Evolutionary conservation across 2,113 vertebrate species (phyloP), one percentile per base, ranked within the genome.

Genomic region (Paramormyrops kingsleyae): DNA sequence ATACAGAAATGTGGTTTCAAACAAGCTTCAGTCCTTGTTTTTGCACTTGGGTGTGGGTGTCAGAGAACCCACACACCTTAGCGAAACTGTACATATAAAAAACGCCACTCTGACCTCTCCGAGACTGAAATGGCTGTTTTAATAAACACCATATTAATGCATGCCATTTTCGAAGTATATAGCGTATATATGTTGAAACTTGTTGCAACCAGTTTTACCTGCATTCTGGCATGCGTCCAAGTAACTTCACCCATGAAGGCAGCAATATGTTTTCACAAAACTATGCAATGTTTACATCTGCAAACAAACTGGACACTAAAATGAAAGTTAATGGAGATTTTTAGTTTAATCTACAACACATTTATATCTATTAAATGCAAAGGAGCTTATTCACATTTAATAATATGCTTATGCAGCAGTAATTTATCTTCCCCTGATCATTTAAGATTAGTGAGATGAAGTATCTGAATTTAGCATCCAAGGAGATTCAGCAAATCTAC

Each of bases 1-100:
- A 49, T 31, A 49, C n/a, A 47, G 31, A 74, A 62, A 50, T 88
- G 87, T 74, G 87, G 87, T 88, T 74, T 88, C 15, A 83, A 83
- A 17, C n/a, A 27, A 10, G 74, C 74, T 89, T 6, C 5, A 56
- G 31, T 52, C 35, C 49, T 89, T 83, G 88, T 88, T 88, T 74
- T 88, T 49, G 62, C 74, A 31, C 87, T 35, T 31, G 46, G 62
- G 44, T 8, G 62, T 74, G n/a, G 87, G 87, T 56, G 39, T 46
- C 1, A 31, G 39, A 17, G 52, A 83, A 53, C 35, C 74, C 49
- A 44, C 88, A 56, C 49, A 56, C n/a, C 46, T 56, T 31, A 56
- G 6, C 89, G 47, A 52, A 83, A 53, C 42, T 59, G 13, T 89
- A 42, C 39, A 15, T 13, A n/a, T 2, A 1, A 50, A 17, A 46